Percentiles rank a stretch among this genome's conserved stretches.
Conservation (phyloP, 2,888 invertebrate species). For the Theretra japonica region DNA sequence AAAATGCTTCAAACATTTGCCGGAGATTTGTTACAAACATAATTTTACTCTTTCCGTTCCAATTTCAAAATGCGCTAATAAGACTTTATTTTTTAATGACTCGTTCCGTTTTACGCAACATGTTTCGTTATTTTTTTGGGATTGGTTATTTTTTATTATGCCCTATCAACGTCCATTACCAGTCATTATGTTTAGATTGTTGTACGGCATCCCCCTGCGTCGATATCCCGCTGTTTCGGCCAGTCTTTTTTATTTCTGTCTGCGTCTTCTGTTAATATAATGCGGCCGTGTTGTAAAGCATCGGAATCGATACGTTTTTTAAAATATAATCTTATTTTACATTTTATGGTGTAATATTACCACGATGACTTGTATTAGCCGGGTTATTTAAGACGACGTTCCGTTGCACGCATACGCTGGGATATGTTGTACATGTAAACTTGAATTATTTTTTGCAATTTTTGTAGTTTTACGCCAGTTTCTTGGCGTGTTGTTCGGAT, state of each 20-base stretch:
- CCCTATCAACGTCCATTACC: slow-evolving; percentile 72
- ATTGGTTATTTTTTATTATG: slow-evolving; percentile 54
- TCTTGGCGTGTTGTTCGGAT: slow-evolving; percentile 43
- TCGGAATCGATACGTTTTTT: slow-evolving; percentile 37
- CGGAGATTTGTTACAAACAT: slow-evolving; percentile 19
- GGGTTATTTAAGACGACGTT: slow-evolving; percentile 39
- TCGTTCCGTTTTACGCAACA: slow-evolving; percentile 48
- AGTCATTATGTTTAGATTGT: slow-evolving; percentile 73
- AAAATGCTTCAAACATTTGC: slow-evolving; percentile 12
- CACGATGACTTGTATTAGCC: slow-evolving; percentile 45
- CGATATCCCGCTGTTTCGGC: slow-evolving; percentile 66
- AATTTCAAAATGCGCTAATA: slow-evolving; percentile 36
- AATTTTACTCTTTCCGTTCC: slow-evolving; percentile 34
- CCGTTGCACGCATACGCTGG: slow-evolving; percentile 19
- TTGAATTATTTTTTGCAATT: slow-evolving; percentile 34
- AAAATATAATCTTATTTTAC: slow-evolving; percentile 46
- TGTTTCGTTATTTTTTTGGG: slow-evolving; percentile 45
- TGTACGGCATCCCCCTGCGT: slow-evolving; percentile 63
- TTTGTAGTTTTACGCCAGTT: slow-evolving; percentile 42
- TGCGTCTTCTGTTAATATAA: slow-evolving; percentile 40
- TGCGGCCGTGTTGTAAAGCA: slow-evolving; percentile 41
- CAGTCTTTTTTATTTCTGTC: slow-evolving; percentile 48
- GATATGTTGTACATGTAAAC: slow-evolving; percentile 30
- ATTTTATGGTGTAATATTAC: slow-evolving; percentile 53
- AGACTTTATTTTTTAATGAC: slow-evolving; percentile 34